phyloP scores from a whole-genome alignment of 1,140 invertebrate species.

The Onthophagus taurus region DNA sequence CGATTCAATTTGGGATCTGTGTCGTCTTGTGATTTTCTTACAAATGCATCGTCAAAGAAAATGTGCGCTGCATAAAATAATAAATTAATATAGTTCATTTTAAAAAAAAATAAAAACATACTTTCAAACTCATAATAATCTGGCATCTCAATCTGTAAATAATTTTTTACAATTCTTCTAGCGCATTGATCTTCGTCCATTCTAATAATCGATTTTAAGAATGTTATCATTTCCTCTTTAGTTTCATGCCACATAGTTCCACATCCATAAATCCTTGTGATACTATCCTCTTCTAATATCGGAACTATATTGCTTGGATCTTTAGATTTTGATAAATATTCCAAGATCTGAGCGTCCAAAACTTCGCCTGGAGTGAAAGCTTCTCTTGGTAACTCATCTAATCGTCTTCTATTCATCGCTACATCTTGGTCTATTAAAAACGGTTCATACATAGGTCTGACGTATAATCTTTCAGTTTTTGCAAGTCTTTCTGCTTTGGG shows the following conservation, averaged over 20 bases:
- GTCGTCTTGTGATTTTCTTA: constrained; percentile 52
- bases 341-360: no score
- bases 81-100: neutral
- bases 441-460: constrained; percentile 71
- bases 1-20: constrained; percentile 68
- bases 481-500: constrained; percentile 65
- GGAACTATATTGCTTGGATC: no score
- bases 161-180: constrained; percentile 59
- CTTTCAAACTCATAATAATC: constrained; percentile 87
- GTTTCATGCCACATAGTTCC: constrained; percentile 93
- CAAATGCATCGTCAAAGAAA: constrained; percentile 87
- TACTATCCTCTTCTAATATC: constrained; percentile 13
- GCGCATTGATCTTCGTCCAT: constrained; percentile 80
- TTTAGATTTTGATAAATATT: no score
- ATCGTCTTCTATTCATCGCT: constrained; percentile 66
- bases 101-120: constrained; percentile 38
- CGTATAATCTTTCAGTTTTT: constrained; percentile 69
- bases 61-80: constrained; percentile 62
- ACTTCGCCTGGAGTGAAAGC: neutral
- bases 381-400: constrained; percentile 12
- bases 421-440: constrained; percentile 78
- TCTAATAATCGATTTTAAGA: constrained; percentile 59
- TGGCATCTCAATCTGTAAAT: constrained; percentile 57
- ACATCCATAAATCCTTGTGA: constrained; percentile 69
- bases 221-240: constrained; percentile 69